Evolutionary conservation across 2,113 vertebrate species (phyloP).

Genomic region (Sialia sialis): DNA sequence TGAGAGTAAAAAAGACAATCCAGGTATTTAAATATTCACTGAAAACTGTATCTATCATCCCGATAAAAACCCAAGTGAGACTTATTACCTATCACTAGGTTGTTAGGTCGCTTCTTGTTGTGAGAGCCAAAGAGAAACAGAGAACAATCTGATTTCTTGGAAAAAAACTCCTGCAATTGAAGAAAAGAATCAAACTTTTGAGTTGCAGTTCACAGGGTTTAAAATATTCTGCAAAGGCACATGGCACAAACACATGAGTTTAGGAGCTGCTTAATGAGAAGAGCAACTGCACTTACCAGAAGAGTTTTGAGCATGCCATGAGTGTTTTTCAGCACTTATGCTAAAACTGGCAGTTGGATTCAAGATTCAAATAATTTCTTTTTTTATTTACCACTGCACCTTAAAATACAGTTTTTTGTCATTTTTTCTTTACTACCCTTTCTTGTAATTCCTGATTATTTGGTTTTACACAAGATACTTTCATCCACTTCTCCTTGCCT

Average conservation of each 20-base stretch:
- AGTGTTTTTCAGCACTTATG: neutral
- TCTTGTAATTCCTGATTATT: neutral
- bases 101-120: constrained; percentile 97
- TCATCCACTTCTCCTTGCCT: neutral
- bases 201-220: neutral
- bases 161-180: constrained; percentile 90
- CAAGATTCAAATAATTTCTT: neutral
- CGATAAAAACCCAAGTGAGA: neutral
- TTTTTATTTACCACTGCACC: neutral
- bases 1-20: neutral
- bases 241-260: fast-evolving
- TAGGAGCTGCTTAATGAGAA: neutral
- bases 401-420: neutral
- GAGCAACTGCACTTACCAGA: neutral
- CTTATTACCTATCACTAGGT: constrained; percentile 86
- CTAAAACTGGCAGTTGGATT: neutral
- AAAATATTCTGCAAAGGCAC: neutral
- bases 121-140: constrained; percentile 96
- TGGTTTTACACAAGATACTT: neutral
- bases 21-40: neutral
- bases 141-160: constrained; percentile 94
- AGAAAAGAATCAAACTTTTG: neutral
- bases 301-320: neutral
- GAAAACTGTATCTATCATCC: neutral
- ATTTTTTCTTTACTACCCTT: neutral